Percentiles rank a stretch among this genome's conserved stretches.
phyloP scores from a whole-genome alignment of 2,888 invertebrate genomes.

The Mythimna vitellina region DNA sequence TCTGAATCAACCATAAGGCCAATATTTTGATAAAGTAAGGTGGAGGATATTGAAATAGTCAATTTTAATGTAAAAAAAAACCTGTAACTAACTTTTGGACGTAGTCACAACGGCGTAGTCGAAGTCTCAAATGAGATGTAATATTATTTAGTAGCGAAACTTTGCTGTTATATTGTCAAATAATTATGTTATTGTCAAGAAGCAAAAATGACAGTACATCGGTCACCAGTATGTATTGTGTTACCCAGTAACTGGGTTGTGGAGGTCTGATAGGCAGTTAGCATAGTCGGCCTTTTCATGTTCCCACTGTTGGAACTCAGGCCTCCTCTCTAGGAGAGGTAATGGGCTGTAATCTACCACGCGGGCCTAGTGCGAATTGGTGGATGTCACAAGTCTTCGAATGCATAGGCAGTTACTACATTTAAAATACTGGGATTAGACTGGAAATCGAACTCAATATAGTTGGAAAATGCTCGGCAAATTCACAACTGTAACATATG shows the following conservation, averaged over 20 bases:
- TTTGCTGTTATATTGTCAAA: slow-evolving; percentile 38
- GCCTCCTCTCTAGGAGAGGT: no score
- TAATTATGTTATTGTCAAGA: background rate
- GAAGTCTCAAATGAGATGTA: background rate
- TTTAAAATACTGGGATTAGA: background rate
- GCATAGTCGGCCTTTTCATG: no score
- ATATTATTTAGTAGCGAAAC: background rate
- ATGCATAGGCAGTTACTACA: background rate
- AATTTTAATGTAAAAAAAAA: slow-evolving; percentile 23
- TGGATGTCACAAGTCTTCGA: no score
- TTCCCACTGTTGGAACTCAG: no score
- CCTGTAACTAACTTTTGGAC: background rate
- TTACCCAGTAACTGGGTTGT: background rate
- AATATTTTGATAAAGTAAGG: slow-evolving; percentile 11
- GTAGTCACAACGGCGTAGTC: no score
- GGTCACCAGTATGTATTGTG: background rate
- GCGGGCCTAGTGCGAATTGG: no score
- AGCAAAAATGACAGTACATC: background rate
- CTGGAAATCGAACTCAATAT: background rate
- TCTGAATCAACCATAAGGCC: background rate
- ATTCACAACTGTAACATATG: slow-evolving; percentile 24
- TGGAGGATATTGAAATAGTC: slow-evolving; percentile 22
- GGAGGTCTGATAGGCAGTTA: background rate
- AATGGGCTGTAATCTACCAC: no score
- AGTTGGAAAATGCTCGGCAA: background rate